These are phyloP conservation scores for Cancer borealis DNA, from an alignment of 2,888 invertebrate species.

Conservation along the genomic window DNA sequence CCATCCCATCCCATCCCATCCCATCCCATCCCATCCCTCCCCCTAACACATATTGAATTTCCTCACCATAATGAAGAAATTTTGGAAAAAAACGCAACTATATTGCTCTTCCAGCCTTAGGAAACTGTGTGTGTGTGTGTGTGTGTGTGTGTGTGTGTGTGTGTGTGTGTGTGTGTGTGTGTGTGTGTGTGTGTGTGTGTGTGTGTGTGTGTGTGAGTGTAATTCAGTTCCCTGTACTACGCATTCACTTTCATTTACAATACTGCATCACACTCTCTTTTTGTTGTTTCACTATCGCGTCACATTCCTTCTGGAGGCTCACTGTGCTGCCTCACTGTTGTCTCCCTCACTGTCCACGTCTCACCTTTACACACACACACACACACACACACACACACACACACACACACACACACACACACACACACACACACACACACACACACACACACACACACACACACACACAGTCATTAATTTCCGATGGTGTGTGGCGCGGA, in stretches of 20 bases:
- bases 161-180: constrained; percentile 48
- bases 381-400: neutral
- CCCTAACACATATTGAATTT: neutral
- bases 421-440: constrained; percentile 8
- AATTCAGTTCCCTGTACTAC: neutral
- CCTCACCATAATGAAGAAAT: neutral
- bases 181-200: constrained; percentile 15
- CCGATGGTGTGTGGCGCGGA: too few species aligned
- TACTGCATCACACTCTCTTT: constrained; percentile 9
- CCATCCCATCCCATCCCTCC: neutral
- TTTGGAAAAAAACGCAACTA: neutral
- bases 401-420: constrained; percentile 20
- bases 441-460: constrained; percentile 20
- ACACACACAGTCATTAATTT: neutral
- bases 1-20: too few species aligned
- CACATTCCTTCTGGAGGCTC: neutral
- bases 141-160: constrained; percentile 45
- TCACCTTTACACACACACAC: constrained; percentile 13
- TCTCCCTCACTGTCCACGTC: neutral
- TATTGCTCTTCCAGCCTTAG: neutral
- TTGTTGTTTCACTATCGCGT: neutral
- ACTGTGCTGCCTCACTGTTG: neutral
- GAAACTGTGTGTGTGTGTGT: neutral
- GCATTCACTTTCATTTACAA: constrained; percentile 9
- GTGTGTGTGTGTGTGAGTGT: neutral